Evolutionary conservation across 2,888 invertebrate genomes (phyloP).

Genomic region (Ptilodon capucinus): DNA sequence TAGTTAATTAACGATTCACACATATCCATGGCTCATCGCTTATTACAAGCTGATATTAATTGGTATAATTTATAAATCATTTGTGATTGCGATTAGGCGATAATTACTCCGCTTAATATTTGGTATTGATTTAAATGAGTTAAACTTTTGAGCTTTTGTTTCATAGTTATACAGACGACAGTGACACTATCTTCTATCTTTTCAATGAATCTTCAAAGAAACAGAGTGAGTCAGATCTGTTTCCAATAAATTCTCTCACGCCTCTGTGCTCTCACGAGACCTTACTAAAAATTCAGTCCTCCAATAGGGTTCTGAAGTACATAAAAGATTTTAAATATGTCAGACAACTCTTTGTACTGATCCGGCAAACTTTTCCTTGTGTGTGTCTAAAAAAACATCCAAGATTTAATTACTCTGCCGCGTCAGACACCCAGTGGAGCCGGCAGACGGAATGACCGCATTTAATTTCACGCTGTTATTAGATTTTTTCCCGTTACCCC

Average conservation of each 20-base stretch:
- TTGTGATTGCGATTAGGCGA: background rate
- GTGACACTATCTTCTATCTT: no score
- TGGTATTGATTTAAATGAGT: no score
- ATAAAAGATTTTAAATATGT: no score
- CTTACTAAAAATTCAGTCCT: no score
- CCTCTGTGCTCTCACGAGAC: no score
- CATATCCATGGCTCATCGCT: background rate
- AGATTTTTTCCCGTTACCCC: conserved; percentile 53
- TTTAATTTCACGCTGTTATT: conserved; percentile 68
- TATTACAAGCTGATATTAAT: background rate
- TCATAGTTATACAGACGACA: no score
- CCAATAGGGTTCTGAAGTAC: no score
- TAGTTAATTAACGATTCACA: background rate
- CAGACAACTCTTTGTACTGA: background rate
- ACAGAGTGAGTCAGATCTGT: no score
- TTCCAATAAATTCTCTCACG: no score
- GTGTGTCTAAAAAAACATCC: background rate
- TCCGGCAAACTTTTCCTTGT: background rate
- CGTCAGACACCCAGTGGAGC: conserved; percentile 42
- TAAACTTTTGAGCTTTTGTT: no score
- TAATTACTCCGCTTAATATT: no score
- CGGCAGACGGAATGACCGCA: conserved; percentile 43
- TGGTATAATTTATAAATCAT: background rate
- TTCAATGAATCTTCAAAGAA: no score
- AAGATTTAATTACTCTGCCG: conserved; percentile 52